Conservation (phyloP, 2,797 vertebrate species). For the Dromococcyx pavoninus region DNA sequence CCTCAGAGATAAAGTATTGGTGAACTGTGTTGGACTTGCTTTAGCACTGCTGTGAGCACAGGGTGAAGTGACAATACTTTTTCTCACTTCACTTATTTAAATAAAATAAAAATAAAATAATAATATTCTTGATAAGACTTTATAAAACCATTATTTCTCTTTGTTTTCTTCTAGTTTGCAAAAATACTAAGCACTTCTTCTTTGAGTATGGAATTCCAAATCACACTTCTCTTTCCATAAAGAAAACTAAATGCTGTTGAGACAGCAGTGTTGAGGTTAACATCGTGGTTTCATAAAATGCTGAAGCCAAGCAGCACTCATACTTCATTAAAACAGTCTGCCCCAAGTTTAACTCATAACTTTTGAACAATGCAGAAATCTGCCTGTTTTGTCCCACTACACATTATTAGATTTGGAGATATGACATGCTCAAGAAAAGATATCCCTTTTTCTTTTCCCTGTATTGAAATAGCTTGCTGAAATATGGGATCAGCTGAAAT, state of each 20-base stretch:
- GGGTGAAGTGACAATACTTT: rapidly evolving
- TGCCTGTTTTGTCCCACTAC: background rate
- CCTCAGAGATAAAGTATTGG: background rate
- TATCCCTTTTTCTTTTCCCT: background rate
- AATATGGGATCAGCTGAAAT: constrained; percentile 23
- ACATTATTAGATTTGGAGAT: background rate
- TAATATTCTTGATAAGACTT: background rate
- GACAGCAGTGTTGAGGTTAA: background rate
- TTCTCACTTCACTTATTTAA: background rate
- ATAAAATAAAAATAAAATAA: background rate
- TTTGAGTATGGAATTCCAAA: background rate
- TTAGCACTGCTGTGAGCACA: background rate
- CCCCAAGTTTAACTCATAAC: background rate
- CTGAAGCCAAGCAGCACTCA: background rate
- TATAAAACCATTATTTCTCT: background rate
- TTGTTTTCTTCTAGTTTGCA: background rate
- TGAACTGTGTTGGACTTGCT: background rate
- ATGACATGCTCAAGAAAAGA: background rate
- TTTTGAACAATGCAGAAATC: background rate
- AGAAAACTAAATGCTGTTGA: background rate
- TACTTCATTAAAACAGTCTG: background rate
- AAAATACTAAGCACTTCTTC: background rate
- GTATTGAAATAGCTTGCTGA: constrained; percentile 20
- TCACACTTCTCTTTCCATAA: background rate
- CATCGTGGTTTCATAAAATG: background rate